Evolutionary conservation across 37 sponge, comb jelly and placozoan genomes (phyloP).

Genomic region (Halichondria panicea): DNA sequence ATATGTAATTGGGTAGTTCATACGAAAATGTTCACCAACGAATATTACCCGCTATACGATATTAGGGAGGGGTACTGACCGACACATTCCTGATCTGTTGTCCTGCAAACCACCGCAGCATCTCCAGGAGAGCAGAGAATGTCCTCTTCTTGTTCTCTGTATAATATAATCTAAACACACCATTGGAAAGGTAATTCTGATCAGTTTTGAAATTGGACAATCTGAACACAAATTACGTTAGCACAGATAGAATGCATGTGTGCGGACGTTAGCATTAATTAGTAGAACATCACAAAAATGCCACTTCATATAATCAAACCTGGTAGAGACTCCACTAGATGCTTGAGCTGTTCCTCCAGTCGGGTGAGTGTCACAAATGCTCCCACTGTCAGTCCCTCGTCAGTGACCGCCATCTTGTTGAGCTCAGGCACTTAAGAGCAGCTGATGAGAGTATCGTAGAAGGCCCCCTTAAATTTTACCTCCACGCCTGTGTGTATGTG

Average conservation of each 20-base stretch:
- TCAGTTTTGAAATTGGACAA: no score
- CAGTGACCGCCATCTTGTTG: conserved; percentile 33
- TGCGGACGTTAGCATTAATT: no score
- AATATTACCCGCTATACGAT: no score
- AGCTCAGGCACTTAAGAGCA: conserved; percentile 71
- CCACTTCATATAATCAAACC: conserved; percentile 17
- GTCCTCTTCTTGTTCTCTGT: conserved; percentile 64
- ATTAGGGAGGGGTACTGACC: no score
- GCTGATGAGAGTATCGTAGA: conserved; percentile 69
- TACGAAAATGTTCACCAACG: no score
- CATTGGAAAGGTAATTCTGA: no score
- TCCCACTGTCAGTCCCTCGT: conserved; percentile 75
- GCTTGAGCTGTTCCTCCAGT: conserved; percentile 31
- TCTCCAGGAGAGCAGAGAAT: conserved; percentile 78
- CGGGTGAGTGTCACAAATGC: conserved; percentile 68
- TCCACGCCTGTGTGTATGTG: conserved; percentile 76
- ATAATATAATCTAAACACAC: not conserved
- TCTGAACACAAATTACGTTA: no score
- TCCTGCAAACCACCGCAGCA: conserved; percentile 90
- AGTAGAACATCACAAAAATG: no score
- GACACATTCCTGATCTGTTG: conserved; percentile 87
- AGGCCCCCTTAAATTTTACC: conserved; percentile 53
- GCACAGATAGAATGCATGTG: no score
- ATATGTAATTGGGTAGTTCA: no score
- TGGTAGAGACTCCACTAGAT: conserved; percentile 49